Base-by-base conservation (phyloP, 2,888 invertebrate species). In the Brassicogethes aeneus region DNA sequence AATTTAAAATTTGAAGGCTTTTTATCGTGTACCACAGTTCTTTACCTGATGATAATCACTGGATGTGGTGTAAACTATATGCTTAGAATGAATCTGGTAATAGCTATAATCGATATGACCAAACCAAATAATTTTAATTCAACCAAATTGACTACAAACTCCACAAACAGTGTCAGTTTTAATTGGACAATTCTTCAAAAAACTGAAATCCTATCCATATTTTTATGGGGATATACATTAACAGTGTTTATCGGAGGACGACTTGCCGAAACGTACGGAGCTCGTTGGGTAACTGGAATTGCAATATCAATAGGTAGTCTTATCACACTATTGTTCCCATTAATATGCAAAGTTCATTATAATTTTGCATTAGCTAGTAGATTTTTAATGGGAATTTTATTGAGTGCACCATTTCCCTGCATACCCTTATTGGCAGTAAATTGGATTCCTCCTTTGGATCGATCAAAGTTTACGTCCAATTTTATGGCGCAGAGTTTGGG, bases 401-500 rank as follows among this genome's bases (percentile, higher is more conserved):
- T 32, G 12, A 13, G 32, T 5, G 12, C 12, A 10, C 5, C 14
- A 5, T 32, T 12, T 12, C 32, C 32, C 32, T 10, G 32, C 32
- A 32, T 32, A 10, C 12, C 3, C 12, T 3, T 13, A 3, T 13
- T 42, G 15, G 42, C 36, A 8, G n/a, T 16, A 2, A 39, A 17
- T 15, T 42, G 42, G 42, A 34, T 39, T 1, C 17, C 42, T n/a
- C 17, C 39, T 15, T 16, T 13, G 2, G 39, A 35, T 7, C 34
- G 17, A 10, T 35, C 42, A 7, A 42, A 34, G 13, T 42, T 42
- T 16, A 39, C 37, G 39, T 39, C 42, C 2, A 36, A 42, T 17
- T 14, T 39, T 30, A 15, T 16, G 2, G 38, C 42, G 2, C 17
- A 39, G 7, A 35, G 34, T 34, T 30, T 42, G 13, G 42, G 42